Percentiles rank a stretch among this genome's conserved stretches.
These are phyloP conservation scores for Crossocerus cetratus DNA, from an alignment of 2,888 invertebrate species.

Conservation along the genomic window DNA sequence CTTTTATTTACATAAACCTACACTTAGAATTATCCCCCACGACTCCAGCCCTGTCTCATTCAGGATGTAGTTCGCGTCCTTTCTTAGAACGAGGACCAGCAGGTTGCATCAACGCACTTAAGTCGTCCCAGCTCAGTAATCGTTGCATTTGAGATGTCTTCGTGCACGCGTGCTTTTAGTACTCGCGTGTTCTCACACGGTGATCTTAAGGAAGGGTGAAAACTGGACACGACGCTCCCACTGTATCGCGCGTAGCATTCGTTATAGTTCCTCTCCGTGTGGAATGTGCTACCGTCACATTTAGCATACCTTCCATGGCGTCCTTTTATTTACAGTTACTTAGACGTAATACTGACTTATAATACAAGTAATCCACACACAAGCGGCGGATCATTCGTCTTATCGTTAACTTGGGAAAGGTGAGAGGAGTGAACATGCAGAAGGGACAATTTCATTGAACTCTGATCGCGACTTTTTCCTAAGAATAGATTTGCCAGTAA, in stretches of 20 bases:
- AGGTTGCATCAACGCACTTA: not conserved
- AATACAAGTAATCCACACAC: not conserved
- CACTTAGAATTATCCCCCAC: too few species aligned
- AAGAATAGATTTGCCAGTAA: not conserved
- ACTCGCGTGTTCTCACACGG: not conserved
- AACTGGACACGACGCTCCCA: too few species aligned
- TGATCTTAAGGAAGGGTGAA: not conserved
- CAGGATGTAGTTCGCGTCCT: too few species aligned
- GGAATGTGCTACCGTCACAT: too few species aligned
- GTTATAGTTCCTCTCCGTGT: not conserved
- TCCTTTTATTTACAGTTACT: not conserved
- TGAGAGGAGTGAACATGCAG: too few species aligned
- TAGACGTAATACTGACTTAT: conserved; percentile 2
- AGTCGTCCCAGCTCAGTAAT: too few species aligned
- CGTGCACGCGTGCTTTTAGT: conserved; percentile 1
- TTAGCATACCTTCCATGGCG: not conserved
- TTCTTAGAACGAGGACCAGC: too few species aligned
- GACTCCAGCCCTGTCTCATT: too few species aligned
- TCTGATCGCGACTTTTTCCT: not conserved
- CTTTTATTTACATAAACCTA: conserved; percentile 43
- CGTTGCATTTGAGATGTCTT: not conserved
- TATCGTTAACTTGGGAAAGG: too few species aligned
- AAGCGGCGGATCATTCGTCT: too few species aligned
- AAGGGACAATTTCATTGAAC: too few species aligned
- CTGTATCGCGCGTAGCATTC: too few species aligned